Evolutionary conservation across 2,113 vertebrate species (phyloP), one percentile per base, ranked within the genome.

Genomic region (Leptobrachium ailaonicum): DNA sequence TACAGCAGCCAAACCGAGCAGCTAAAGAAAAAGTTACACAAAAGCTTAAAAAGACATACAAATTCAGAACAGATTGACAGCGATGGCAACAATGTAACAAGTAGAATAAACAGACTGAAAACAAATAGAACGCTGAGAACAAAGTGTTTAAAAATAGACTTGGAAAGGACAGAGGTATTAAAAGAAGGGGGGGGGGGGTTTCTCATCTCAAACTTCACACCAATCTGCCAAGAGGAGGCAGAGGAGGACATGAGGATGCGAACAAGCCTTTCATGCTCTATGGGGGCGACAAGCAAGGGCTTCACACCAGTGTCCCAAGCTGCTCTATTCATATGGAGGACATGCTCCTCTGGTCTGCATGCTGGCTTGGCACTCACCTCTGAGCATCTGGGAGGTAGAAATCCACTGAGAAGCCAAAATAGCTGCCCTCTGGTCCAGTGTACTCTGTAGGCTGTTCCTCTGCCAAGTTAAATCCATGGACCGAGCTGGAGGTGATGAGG

Each of bases 401-500:
- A 84, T 97, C 96, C 85, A 96, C 92, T 0, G 96, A 92, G 75
- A 96, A 98, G 83, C 96, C 96, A 82, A 97, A 98, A 82, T 93
- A 92, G 90, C 95, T 96, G 73, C 94, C 94, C 0, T 83, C 78
- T 41, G 95, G 90, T 84, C 96, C 96, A 13, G 86, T 86, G 73
- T 95, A 94, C 53, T 93, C 87, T 0, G 89, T 78, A 1, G 95
- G 95, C 82, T 89, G 92, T 85, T 95, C 91, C 80, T 89, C 87
- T 84, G 96, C 96, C 85, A 97, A 82, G 86, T 97, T 98, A 89
- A 96, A 97, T 82, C 86, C 89, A 54, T 90, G 89, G 45, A 87
- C 87, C 79, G 91, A 84, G 60, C 83, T 83, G n/a, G 88, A 86
- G 78, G 79, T 85, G 70, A 80, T 85, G 77, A 87, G 64, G n/a